These are phyloP conservation scores for Jaculus jaculus DNA, from an alignment of 2,113 vertebrate genomes.

Conservation along the genomic window DNA sequence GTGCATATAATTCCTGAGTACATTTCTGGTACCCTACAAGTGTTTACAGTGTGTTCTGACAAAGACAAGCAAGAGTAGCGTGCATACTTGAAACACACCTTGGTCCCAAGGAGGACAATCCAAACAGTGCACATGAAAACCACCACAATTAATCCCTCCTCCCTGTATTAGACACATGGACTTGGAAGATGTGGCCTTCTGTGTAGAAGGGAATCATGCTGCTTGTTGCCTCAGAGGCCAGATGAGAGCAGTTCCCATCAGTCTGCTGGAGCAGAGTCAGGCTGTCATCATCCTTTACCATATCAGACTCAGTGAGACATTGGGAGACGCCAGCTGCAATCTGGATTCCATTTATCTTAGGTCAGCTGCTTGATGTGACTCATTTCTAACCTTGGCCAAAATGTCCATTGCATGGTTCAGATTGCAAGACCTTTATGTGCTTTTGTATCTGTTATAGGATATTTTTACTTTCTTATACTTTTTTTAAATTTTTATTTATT, in stretches of 20 bases:
- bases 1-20: not conserved
- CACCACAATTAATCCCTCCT: not conserved
- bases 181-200: not conserved
- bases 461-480: too few species aligned
- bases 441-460: not conserved
- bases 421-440: not conserved
- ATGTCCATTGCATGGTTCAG: slow-evolving; percentile 13
- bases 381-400: slow-evolving; percentile 38
- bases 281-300: slow-evolving; percentile 50
- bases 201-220: not conserved
- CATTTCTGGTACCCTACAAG: not conserved
- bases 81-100: not conserved
- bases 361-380: not conserved
- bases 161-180: not conserved
- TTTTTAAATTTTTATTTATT: too few species aligned
- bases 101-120: not conserved
- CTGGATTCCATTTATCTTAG: slow-evolving; percentile 39
- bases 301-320: slow-evolving; percentile 10
- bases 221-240: not conserved
- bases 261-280: slow-evolving; percentile 3
- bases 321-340: not conserved
- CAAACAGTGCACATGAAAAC: not conserved
- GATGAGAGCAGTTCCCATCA: slow-evolving; percentile 24
- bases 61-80: slow-evolving; percentile 9
- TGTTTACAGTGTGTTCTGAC: not conserved